Evolutionary conservation across 2,797 vertebrate genomes (phyloP), one percentile per base, ranked within the genome.

Genomic region (Clarias laeviceps): DNA sequence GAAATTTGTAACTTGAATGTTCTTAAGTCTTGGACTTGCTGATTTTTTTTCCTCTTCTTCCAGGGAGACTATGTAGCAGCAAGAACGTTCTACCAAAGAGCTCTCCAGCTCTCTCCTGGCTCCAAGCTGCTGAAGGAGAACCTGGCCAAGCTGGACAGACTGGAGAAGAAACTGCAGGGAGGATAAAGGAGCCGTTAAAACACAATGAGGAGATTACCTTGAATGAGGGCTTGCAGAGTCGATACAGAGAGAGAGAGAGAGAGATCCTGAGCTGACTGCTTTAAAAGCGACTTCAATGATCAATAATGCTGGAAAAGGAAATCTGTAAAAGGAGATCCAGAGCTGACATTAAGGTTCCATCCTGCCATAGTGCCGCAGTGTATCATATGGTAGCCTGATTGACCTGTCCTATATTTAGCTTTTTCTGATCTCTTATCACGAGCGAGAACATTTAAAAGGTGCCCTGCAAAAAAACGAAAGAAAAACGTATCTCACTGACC

Each of bases 81-180:
- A 69, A 95, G 97, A 87, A 92, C 92, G 82, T 99, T 97, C 92
- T 99, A 99, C 84, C 93, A 97, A 89, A 96, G 94, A 89, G 98
- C 98, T 40, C 93, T 99, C 64, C 93, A 94, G 68, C 95, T 99
- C 78, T 97, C 95, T 65, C 98, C 98, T 5, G 94, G 96, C 79
- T 99, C 97, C 92, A 97, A 95, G 90, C 93, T 99, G 76, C 94
- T 99, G 82, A 97, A 96, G 91, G 98, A 99, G 90, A 99, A 99
- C 85, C 93, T 99, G 68, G 97, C 97, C 87, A 99, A 99, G 87
- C 88, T 99, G 92, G 96, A 99, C 91, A 95, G 98, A 65, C 92
- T 99, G 82, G 97, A 99, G 93, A 97, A 95, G 90, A 96, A 95
- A 78, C 93, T 96, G 72, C 96, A 96, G 14, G 95, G 94, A 87